phyloP scores from a whole-genome alignment of 2,113 vertebrate genomes.

The Ictalurus punctatus region DNA sequence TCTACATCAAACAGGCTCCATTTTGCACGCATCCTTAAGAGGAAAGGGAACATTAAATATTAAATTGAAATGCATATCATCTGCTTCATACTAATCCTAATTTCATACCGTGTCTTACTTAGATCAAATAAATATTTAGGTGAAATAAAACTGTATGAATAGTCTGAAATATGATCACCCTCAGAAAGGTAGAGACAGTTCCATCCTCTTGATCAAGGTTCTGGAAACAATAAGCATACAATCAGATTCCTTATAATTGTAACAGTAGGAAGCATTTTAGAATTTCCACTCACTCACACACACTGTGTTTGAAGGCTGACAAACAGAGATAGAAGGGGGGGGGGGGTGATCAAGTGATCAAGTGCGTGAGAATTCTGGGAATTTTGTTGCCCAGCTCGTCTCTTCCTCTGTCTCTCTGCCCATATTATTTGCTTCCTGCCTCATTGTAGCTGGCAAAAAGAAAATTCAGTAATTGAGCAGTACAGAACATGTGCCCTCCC shows the following conservation, averaged over 20 bases:
- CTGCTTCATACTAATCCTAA: conserved; percentile 46
- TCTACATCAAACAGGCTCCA: conserved; percentile 65
- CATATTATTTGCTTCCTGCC: conserved; percentile 89
- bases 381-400: conserved; percentile 22
- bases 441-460: conserved; percentile 89
- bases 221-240: conserved; percentile 77
- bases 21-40: conserved; percentile 63
- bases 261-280: conserved; percentile 75
- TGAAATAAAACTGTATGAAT: conserved; percentile 66
- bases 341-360: conserved; percentile 71
- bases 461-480: conserved; percentile 97
- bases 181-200: conserved; percentile 64
- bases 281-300: conserved; percentile 79
- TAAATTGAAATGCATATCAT: conserved; percentile 61
- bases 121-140: conserved; percentile 66
- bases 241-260: conserved; percentile 75
- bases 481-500: conserved; percentile 97
- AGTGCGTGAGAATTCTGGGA: conserved; percentile 49
- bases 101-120: conserved; percentile 51
- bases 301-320: conserved; percentile 19
- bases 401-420: conserved; percentile 72
- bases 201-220: conserved; percentile 62
- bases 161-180: conserved; percentile 66
- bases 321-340: conserved; percentile 3
- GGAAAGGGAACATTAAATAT: conserved; percentile 66